Percentiles rank a stretch among this genome's conserved stretches.
Conservation (phyloP, 2,797 vertebrate genomes). For the Craterocephalus amniculus region DNA sequence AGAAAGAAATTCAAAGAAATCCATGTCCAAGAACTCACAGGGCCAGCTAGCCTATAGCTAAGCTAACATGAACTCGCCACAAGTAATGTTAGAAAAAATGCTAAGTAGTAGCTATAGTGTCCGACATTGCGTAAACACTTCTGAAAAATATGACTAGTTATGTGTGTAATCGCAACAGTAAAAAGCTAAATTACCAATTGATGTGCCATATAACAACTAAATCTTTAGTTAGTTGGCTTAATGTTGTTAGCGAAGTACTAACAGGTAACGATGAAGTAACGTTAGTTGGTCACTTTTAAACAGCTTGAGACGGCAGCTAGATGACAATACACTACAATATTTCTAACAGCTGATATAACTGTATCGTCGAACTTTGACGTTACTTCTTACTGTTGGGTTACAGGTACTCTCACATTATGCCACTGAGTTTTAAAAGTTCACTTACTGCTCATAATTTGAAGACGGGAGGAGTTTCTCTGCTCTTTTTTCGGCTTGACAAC, state of each 20-base stretch:
- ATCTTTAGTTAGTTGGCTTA: constrained; percentile 31
- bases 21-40: constrained; percentile 47
- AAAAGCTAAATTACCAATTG: neutral
- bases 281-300: constrained; percentile 59
- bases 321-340: constrained; percentile 20
- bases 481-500: constrained; percentile 85
- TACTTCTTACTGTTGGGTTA: constrained; percentile 1
- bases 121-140: neutral
- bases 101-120: constrained; percentile 5
- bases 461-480: constrained; percentile 86
- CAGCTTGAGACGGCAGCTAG: constrained; percentile 40
- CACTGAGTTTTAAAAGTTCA: constrained; percentile 72
- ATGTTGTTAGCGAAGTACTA: constrained; percentile 52
- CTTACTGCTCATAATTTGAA: constrained; percentile 87
- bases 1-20: constrained; percentile 25
- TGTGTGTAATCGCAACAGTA: neutral
- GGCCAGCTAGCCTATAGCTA: constrained; percentile 67
- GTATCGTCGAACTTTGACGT: neutral
- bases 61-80: constrained; percentile 62
- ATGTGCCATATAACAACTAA: neutral
- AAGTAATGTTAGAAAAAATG: constrained; percentile 29
- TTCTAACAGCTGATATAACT: neutral
- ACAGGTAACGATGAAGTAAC: constrained; percentile 59
- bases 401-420: constrained; percentile 23
- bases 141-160: neutral